phyloP scores from a whole-genome alignment of 2,797 vertebrate species.

The Ctenosaura bakeri region DNA sequence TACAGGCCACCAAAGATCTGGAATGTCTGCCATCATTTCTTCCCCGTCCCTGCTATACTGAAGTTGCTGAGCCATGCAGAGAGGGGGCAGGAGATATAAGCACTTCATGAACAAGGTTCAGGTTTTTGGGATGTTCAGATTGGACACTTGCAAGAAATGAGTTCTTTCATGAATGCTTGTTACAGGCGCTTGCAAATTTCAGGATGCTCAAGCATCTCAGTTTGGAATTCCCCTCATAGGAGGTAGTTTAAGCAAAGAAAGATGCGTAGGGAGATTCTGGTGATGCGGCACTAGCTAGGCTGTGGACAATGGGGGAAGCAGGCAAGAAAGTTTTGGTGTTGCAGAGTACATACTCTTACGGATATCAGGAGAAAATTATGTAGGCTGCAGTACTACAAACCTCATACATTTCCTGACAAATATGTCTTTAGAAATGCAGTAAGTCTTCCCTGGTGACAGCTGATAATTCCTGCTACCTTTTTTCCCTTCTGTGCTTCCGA shows the following conservation, averaged over 20 bases:
- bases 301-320: neutral
- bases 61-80: neutral
- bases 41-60: neutral
- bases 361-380: rapidly evolving
- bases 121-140: neutral
- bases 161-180: neutral
- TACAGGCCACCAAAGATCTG: neutral
- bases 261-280: no score
- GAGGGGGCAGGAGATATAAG: neutral
- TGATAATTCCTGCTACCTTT: neutral
- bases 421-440: neutral
- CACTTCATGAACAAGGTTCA: neutral
- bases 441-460: neutral
- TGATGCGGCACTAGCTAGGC: neutral
- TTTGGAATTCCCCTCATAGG: neutral
- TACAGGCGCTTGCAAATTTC: neutral
- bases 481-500: neutral
- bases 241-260: neutral
- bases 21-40: neutral
- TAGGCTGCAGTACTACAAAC: rapidly evolving
- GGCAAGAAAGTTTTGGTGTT: neutral
- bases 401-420: neutral
- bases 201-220: neutral
- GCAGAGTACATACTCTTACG: no score
- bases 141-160: neutral